phyloP scores from a whole-genome alignment of 23 tunicate genomes.

The Styela plicata region DNA sequence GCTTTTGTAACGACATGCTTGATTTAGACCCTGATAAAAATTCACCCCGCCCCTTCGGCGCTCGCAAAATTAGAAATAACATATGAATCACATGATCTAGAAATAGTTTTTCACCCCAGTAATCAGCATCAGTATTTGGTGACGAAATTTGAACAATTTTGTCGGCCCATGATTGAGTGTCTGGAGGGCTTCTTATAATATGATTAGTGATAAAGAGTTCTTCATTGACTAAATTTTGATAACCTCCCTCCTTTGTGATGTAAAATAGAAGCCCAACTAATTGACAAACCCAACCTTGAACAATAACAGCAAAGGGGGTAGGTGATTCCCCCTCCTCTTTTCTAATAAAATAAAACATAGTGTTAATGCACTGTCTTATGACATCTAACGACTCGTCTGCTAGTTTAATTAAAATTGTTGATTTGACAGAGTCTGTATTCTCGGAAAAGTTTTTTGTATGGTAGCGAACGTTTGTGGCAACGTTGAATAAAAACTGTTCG shows the following conservation, averaged over 20 bases:
- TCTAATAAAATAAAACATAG: conserved; percentile 17
- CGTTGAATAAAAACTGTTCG: conserved; percentile 54
- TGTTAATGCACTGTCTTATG: conserved; percentile 23
- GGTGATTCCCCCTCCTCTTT: conserved; percentile 6
- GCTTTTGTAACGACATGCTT: neutral
- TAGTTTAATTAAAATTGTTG: conserved; percentile 6
- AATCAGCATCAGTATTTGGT: neutral
- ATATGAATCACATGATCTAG: conserved; percentile 73
- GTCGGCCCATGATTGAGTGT: conserved; percentile 51
- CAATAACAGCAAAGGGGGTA: neutral
- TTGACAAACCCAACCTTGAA: conserved; percentile 6
- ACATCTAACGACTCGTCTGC: conserved; percentile 26
- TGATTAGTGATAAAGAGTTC: conserved; percentile 85
- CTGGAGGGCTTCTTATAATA: conserved; percentile 75
- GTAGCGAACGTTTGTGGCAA: conserved; percentile 24
- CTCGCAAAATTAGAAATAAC: conserved; percentile 45
- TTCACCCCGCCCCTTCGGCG: conserved; percentile 45
- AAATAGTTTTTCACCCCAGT: conserved; percentile 34
- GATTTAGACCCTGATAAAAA: conserved; percentile 52
- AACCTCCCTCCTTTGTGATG: conserved; percentile 9
- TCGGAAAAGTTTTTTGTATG: conserved; percentile 35
- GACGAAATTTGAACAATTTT: conserved; percentile 52
- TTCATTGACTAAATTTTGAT: conserved; percentile 16
- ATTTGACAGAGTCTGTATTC: conserved; percentile 23
- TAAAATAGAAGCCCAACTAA: conserved; percentile 6